phyloP scores from a whole-genome alignment of 1,140 invertebrate species.

The Acyrthosiphon pisum region DNA sequence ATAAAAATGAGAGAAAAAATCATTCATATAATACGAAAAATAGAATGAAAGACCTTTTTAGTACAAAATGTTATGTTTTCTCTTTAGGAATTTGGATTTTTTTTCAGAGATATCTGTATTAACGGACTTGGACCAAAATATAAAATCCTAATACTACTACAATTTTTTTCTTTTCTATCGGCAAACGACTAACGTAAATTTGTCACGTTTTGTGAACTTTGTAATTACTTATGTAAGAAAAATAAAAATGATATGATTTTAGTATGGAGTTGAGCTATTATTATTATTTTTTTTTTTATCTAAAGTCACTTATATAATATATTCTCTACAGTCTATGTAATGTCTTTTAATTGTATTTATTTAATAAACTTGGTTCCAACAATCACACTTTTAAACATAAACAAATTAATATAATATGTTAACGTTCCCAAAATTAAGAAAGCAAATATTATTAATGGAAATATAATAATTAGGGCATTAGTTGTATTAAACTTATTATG shows the following conservation, averaged over 20 bases:
- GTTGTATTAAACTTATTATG: no score
- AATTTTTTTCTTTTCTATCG: not conserved
- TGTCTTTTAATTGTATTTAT: not conserved
- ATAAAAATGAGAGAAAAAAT: not conserved
- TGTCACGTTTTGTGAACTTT: not conserved
- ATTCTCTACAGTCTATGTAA: not conserved
- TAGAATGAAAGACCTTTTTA: not conserved
- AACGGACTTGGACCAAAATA: not conserved
- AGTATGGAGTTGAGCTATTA: not conserved
- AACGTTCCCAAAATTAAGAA: no score
- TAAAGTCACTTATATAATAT: not conserved
- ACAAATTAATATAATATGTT: no score
- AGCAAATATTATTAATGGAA: no score
- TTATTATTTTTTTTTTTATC: not conserved
- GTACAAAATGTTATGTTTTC: not conserved
- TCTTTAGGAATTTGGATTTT: not conserved
- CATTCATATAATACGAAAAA: not conserved
- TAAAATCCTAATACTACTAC: not conserved
- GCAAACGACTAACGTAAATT: not conserved
- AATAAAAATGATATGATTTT: not conserved
- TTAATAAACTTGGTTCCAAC: not conserved
- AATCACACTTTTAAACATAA: not conserved
- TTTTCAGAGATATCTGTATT: not conserved
- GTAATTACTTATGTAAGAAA: not conserved
- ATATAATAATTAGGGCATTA: no score